Evolutionary conservation across 2,888 invertebrate species (phyloP), one percentile per base, ranked within the genome.

Genomic region (Exephanes ischioxanthus): DNA sequence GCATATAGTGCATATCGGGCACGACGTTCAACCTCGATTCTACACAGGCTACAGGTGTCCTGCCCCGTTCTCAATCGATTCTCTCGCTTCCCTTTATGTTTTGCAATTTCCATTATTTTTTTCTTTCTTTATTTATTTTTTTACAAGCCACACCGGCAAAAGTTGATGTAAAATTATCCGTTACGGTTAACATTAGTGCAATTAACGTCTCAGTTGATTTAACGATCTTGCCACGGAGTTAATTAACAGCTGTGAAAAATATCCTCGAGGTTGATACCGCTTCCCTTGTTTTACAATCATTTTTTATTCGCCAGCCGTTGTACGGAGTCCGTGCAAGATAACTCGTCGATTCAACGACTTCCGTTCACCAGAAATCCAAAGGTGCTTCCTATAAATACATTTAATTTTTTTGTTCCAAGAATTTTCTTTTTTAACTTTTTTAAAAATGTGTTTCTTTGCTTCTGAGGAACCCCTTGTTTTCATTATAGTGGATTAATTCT

Each of bases 1-100:
- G 61, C 61, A 55, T 41, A 66, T 61, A 63, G 75, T 63, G 70
- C 75, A 71, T 80, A 84, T 84, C 61, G 75, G 81, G 45, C 58
- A 76, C 66, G 33, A 51, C 37, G 45, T 48, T 55, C 79, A 76
- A 45, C 55, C 51, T 76, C 61, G 73, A 51, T 30, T 68, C 26
- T 58, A 26, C 37, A 51, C 30, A 19, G 68, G 73, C 67, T 79
- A 83, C 83, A 79, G 79, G 83, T 83, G 79, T 75, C 51, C 66
- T 77, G 63, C 41, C 11, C 51, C 58, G 14, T 45, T 19, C 41
- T 19, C 30, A 51, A 67, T 66, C 66, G 26, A 72, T 61, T 70
- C 48, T 70, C 48, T 61, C n/a, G 45, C 14, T 76, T 14, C 16
- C 41, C 37, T 53, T 19, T 33, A n/a, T 55, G 5, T 68, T 78